Evolutionary conservation across 1,140 invertebrate species (phyloP), one percentile per base, ranked within the genome.

Genomic region (Tetramorium simillimum): DNA sequence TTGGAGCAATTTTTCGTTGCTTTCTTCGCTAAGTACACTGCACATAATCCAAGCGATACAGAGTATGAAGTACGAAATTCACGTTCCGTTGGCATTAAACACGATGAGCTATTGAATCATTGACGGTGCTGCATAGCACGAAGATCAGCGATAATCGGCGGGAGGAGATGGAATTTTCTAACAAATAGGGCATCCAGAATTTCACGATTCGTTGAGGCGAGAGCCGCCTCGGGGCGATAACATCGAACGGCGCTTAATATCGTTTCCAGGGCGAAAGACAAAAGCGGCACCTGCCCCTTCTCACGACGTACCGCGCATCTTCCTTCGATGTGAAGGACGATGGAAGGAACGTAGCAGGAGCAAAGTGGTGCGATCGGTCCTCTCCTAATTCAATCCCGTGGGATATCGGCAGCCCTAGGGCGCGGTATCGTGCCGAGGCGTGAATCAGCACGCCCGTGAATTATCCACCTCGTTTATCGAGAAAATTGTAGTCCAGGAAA

Each of bases 341-440:
- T 58, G 81, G 88, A 67, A 86, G 86, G 51, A 88, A 16, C 33
- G 75, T 65, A 56, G 86, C 62, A 58, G 86, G 18, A 70, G 88
- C 12, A 86, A 88, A 88, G 82, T 86, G 82, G 70, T 65, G 69
- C 87, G 90, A 91, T 91, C 89, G 84, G 89, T 60, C 89, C 90
- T 91, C 80, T 90, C 87, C 87, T 91, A 91, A 91, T 91, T 91
- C 90, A 91, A 91, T 91, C 90, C 89, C 89, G 84, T 90, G 90
- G 87, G 89, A 90, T 86, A 88, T 88, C 86, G 81, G 65, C 90
- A 88, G 80, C 81, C 89, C 75, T 88, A 43, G 86, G 88, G 56
- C 85, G 37, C 58, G 63, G 37, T 70, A 85, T 78, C 86, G 62
- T 43, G 88, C 28, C 88, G 56, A 88, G 67, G 63, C 89, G 88